These are phyloP conservation scores for Antheraea mylitta DNA, from an alignment of 1,140 invertebrate genomes.

Conservation along the genomic window DNA sequence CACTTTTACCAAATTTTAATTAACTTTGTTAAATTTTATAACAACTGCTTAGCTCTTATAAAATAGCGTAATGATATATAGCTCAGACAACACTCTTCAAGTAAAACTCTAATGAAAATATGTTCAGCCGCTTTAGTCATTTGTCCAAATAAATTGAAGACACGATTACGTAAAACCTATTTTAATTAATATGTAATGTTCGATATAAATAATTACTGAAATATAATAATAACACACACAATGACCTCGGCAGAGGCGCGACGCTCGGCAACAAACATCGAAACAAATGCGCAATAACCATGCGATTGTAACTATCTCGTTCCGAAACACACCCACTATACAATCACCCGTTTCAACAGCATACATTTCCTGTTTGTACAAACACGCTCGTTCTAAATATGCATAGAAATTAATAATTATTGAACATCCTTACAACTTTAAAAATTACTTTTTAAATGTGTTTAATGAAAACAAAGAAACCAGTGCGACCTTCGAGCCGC, in stretches of 20 bases:
- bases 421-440: not conserved
- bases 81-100: too few species aligned
- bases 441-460: not conserved
- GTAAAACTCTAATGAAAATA: too few species aligned
- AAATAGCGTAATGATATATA: too few species aligned
- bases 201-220: not conserved
- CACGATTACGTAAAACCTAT: too few species aligned
- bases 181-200: too few species aligned
- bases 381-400: slow-evolving; percentile 33
- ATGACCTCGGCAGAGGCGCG: slow-evolving; percentile 38
- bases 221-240: slow-evolving; percentile 36
- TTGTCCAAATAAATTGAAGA: too few species aligned
- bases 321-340: slow-evolving; percentile 47
- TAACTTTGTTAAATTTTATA: too few species aligned
- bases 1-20: too few species aligned
- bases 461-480: slow-evolving; percentile 1
- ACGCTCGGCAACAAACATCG: slow-evolving; percentile 24
- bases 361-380: slow-evolving; percentile 54
- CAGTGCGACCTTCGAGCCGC: not conserved
- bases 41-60: too few species aligned
- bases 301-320: slow-evolving; percentile 44
- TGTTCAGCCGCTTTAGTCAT: too few species aligned
- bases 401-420: slow-evolving; percentile 22
- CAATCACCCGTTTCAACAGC: slow-evolving; percentile 49
- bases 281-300: slow-evolving; percentile 53